Percentiles rank a stretch among this genome's conserved stretches.
These are phyloP conservation scores for Paracyclopina nana DNA, from an alignment of 1,140 invertebrate genomes.

Conservation along the genomic window DNA sequence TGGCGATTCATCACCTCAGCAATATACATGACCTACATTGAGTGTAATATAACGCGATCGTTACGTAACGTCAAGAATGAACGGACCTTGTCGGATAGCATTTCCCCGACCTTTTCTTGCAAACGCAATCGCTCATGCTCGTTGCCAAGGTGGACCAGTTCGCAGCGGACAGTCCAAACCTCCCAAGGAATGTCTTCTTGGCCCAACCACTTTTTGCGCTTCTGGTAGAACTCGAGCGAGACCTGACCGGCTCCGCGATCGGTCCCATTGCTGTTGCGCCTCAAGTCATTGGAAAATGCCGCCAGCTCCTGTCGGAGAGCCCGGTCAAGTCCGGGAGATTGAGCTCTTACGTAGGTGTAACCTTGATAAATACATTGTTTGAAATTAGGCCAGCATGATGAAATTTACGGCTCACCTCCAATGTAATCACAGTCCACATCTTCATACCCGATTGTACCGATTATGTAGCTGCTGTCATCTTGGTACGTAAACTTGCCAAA, in stretches of 20 bases:
- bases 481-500: constrained; percentile 88
- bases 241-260: constrained; percentile 47
- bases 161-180: constrained; percentile 80
- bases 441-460: constrained; percentile 79
- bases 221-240: constrained; percentile 84
- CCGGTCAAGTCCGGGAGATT: not conserved
- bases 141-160: constrained; percentile 58
- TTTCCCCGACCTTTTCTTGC: constrained; percentile 70
- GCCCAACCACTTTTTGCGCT: constrained; percentile 56
- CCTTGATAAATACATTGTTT: not conserved
- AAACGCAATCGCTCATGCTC: constrained; percentile 68
- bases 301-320: constrained; percentile 12
- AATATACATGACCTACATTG: no score
- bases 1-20: constrained; percentile 84
- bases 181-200: constrained; percentile 87
- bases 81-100: constrained; percentile 74
- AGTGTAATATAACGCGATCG: no score
- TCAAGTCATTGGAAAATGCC: constrained; percentile 10
- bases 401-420: no score
- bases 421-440: constrained; percentile 94
- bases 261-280: constrained; percentile 32
- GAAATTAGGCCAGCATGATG: no score
- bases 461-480: constrained; percentile 76
- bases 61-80: no score
- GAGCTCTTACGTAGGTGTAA: constrained; percentile 2